Base-by-base conservation (phyloP, 2,797 vertebrate species). In the Darevskia nairensis region DNA sequence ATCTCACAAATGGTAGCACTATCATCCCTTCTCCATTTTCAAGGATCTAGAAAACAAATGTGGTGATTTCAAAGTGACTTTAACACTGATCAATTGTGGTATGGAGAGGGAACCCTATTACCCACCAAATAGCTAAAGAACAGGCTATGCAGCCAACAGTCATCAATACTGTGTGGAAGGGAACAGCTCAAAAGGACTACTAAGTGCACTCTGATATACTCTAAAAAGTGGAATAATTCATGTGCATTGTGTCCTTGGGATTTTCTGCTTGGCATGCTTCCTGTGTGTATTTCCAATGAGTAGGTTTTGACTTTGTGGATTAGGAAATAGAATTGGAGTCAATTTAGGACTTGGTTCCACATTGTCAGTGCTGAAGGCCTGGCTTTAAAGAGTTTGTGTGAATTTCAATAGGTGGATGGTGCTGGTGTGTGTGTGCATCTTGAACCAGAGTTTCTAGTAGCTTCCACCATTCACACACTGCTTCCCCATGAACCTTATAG, bases 111-210 rank as follows among this genome's bases (percentile, higher is more conserved):
- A 88, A 72, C 59, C 50, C 78, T 84, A 19, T 64, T 89, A 17
- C 27, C 88, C 86, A 87, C 41, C 69, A 84, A 82, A 82, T 2
- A 86, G 85, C 89, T 76, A 27, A 88, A 68, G 72, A 82, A 84
- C 41, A 41, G 88, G 0, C 27, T 5, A n/a, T 21, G 76, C 27
- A 64, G 88, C 93, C 86, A 0, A 0, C 86, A 25, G 41, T 44
- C 41, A 50, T 71, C 68, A 50, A 83, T 50, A 83, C 81, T 83
- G 29, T 39, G 8, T 76, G 76, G 66, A 71, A 71, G 66, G 41
- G 39, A 69, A 41, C 81, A 71, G 39, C 25, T 68, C 39, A 4
- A 44, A 39, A 29, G 81, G n/a, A 50, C 66, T 46, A 10, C 81
- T 71, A 83, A 83, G 66, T 71, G 15, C 27, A 46, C 41, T 71